Base-by-base conservation (phyloP, 2,113 vertebrate species). In the Melanerpes formicivorus region DNA sequence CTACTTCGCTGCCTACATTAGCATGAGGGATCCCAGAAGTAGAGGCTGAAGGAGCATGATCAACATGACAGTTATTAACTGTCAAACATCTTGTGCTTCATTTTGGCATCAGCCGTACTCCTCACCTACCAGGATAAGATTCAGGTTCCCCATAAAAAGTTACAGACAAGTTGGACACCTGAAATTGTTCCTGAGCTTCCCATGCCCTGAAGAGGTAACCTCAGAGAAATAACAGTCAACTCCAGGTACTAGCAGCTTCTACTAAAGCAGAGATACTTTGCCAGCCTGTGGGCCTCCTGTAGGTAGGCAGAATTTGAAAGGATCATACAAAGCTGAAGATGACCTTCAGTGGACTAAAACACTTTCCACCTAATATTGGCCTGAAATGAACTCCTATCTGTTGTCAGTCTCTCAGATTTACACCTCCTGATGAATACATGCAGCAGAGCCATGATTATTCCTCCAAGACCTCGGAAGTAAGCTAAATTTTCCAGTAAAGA, bases 121-220 rank as follows among this genome's bases (percentile, higher is more conserved):
- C 21, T 30, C 16, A 26, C 30, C 67, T 67, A n/a, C 7, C 14
- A 32, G 40, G 23, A 21, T 29, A 37, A 66, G 30, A 54, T 12
- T 17, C 0, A 0, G 32, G 18, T 22, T 77, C 40, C 50, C 27
- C 26, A 8, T 7, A 71, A 62, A 5, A 1, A 56, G 23, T 14
- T 46, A 64, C 6, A 81, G 73, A 56, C 17, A 62, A 67, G 12
- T 13, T 52, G 65, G 48, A 14, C 42, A 42, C 27, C 42, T 64
- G 54, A 78, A 81, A 71, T 30, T 8, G 1, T 13, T 89, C 66
- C 48, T 55, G 9, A 86, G n/a, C 14, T 69, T 88, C 5, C 0
- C 12, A 6, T n/a, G 18, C 6, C 34, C 46, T 74, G 37, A 87
- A 50, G 52, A 90, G 10, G 10, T 74, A 37, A 42, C 26, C 23